phyloP scores from a whole-genome alignment of 2,797 vertebrate genomes.

The Cirrhinus mrigala region DNA sequence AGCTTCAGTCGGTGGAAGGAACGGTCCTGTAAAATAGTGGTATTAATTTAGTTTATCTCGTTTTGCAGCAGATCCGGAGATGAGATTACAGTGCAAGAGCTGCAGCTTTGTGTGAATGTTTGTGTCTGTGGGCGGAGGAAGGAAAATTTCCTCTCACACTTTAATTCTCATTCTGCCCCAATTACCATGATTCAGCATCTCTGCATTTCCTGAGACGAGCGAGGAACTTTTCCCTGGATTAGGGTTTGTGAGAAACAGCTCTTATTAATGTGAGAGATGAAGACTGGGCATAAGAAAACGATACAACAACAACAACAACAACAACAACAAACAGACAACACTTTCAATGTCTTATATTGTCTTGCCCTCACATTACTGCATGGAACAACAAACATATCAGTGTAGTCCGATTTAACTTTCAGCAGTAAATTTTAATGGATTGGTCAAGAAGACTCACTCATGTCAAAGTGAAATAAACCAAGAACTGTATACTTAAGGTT shows the following conservation, averaged over 20 bases:
- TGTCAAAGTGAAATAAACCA: neutral
- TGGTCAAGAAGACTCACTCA: neutral
- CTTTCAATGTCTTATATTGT: neutral
- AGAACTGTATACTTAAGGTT: neutral
- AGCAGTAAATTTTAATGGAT: neutral
- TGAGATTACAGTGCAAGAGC: slow-evolving; percentile 49
- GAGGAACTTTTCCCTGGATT: neutral
- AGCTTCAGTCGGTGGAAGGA: slow-evolving; percentile 30
- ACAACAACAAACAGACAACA: neutral
- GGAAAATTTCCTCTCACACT: slow-evolving; percentile 55
- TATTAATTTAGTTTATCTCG: slow-evolving; percentile 62
- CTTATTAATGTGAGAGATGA: neutral
- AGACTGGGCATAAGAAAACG: neutral
- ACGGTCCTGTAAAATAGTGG: slow-evolving; percentile 41
- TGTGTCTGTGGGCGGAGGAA: slow-evolving; percentile 45
- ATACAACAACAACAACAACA: too few relatives aligned
- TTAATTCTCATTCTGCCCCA: slow-evolving; percentile 63
- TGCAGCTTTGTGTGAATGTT: slow-evolving; percentile 13
- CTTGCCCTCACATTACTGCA: neutral
- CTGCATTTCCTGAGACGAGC: neutral
- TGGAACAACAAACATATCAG: neutral
- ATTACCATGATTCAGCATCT: slow-evolving; percentile 47
- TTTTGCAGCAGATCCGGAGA: slow-evolving; percentile 52
- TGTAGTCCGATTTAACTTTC: neutral
- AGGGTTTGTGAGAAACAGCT: neutral